Evolutionary conservation across 2,113 vertebrate species (phyloP), one percentile per base, ranked within the genome.

Genomic region (Actinemys pallida): DNA sequence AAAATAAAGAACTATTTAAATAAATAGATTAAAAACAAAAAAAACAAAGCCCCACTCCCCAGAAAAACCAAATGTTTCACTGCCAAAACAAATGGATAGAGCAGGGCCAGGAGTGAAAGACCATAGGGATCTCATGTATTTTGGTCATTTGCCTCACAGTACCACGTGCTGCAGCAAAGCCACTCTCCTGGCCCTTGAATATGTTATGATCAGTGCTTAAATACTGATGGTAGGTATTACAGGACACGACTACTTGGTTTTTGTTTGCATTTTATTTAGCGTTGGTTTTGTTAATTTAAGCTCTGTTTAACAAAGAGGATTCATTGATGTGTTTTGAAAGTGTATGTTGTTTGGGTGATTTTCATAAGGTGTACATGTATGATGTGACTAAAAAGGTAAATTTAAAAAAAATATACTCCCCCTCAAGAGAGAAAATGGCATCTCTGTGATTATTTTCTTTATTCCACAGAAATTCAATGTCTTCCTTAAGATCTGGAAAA

Each of bases 391-490:
- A 79, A 85, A 65, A 92, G 80, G 4, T 85, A 80, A n/a, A n/a
- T 81, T 72, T 84, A 72, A 78, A 90, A 90, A 83, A 79, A 12
- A 86, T 87, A 81, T 39, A 2, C 89, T 2, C 54, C 9, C 22
- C 24, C 9, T 25, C 24, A 11, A 29, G 11, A 27, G 35, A 82
- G 31, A 52, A 57, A 20, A 87, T 13, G 35, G 69, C 31, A 39
- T 91, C 35, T 22, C 22, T 87, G 54, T 84, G 39, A 35, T 20
- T 94, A 24, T 52, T 87, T 24, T 69, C 27, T 92, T 83, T 93
- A 3, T 76, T 94, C 86, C 35, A 82, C 95, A 99, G 99, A 97
- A 99, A 99, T 96, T 99, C 99, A 12, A 99, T 99, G 99, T 99
- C 99, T 11, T 98, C 99, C 35, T 97, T 99, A 92, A 99, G 99